These are phyloP conservation scores for Pangasius djambal DNA, from an alignment of 2,797 vertebrate species.

Conservation along the genomic window DNA sequence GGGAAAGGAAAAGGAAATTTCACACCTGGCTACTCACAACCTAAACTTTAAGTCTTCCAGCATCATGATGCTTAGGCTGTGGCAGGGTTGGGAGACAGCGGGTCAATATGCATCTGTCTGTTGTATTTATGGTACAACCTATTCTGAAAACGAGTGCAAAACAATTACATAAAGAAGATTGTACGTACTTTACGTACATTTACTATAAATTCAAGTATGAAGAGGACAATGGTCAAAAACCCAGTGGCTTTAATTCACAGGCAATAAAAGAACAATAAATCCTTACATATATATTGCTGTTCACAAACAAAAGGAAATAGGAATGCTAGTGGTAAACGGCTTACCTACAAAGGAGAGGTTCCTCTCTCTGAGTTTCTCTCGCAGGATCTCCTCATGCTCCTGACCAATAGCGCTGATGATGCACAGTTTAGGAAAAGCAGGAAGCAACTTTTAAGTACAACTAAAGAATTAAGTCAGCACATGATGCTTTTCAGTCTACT, in stretches of 20 bases:
- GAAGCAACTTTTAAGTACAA: neutral
- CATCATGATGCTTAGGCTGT: constrained; percentile 44
- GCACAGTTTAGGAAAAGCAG: constrained; percentile 66
- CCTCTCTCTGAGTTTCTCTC: constrained; percentile 88
- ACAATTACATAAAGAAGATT: neutral
- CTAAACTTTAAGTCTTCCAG: constrained; percentile 60
- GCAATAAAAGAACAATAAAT: constrained; percentile 7
- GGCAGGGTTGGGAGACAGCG: neutral
- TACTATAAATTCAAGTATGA: constrained; percentile 11
- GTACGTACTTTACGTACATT: neutral
- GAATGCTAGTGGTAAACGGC: constrained; percentile 49
- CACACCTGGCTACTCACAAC: constrained; percentile 65
- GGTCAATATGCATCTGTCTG: constrained; percentile 27
- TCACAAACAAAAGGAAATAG: neutral
- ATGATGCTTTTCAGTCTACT: neutral
- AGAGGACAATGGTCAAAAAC: neutral
- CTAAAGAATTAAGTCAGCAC: neutral
- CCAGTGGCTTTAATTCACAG: neutral
- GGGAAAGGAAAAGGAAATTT: constrained; percentile 67
- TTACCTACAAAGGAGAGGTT: constrained; percentile 96
- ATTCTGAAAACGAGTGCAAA: neutral
- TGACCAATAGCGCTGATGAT: constrained; percentile 87
- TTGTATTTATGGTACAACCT: constrained; percentile 11
- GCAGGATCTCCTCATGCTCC: constrained; percentile 92
- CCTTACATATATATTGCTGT: neutral